phyloP scores from a whole-genome alignment of 2,113 vertebrate species.

The Oceanites oceanicus region DNA sequence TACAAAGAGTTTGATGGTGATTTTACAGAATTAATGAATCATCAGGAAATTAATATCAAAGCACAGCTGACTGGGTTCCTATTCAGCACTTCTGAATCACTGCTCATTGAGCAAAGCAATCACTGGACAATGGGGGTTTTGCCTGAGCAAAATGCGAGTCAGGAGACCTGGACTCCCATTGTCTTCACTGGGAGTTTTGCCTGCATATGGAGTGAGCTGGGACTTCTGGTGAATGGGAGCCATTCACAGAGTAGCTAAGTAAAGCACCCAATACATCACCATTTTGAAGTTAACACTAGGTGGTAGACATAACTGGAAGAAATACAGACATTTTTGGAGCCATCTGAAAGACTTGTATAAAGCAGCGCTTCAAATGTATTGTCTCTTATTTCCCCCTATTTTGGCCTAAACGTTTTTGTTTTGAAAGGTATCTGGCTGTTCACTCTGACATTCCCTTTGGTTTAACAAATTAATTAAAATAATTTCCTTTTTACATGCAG shows the following conservation, averaged over 20 bases:
- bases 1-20: neutral
- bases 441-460: neutral
- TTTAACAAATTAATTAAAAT: conserved; percentile 56
- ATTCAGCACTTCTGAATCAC: conserved; percentile 38
- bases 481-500: neutral
- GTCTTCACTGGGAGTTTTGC: conserved; percentile 50
- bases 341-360: conserved; percentile 30
- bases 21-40: conserved; percentile 18
- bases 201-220: conserved; percentile 23
- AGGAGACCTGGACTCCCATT: conserved; percentile 34
- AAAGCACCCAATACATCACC: conserved; percentile 39
- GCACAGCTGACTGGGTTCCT: conserved; percentile 17
- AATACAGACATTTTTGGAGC: conserved; percentile 51
- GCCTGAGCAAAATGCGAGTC: conserved; percentile 53
- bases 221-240: conserved; percentile 19
- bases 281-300: conserved; percentile 52
- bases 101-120: conserved; percentile 20
- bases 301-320: conserved; percentile 64
- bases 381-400: conserved; percentile 37
- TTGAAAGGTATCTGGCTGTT: conserved; percentile 34
- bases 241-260: neutral
- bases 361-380: conserved; percentile 21
- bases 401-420: neutral
- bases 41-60: conserved; percentile 38
- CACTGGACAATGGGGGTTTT: conserved; percentile 16